phyloP scores from a whole-genome alignment of 2,797 vertebrate species.

The Danio kyathit region DNA sequence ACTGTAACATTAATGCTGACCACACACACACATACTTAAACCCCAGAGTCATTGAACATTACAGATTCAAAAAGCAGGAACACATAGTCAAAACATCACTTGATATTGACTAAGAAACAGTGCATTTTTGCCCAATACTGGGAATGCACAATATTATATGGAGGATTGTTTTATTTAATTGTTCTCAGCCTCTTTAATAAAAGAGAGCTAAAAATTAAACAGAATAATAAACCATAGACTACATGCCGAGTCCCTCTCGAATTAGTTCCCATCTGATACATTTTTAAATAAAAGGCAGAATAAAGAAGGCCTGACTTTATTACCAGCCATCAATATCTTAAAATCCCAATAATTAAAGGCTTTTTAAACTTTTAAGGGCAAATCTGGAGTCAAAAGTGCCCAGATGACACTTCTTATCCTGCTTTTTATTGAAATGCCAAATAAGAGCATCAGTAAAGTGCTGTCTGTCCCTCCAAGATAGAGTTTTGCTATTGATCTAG shows the following conservation, averaged over 20 bases:
- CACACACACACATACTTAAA: conserved; percentile 26
- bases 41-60: conserved; percentile 35
- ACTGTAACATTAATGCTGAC: conserved; percentile 30
- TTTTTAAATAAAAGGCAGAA: conserved; percentile 21
- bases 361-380: not conserved
- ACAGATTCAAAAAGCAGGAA: conserved; percentile 30
- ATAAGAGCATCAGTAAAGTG: not conserved
- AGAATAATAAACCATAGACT: conserved; percentile 1
- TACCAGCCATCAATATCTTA: conserved; percentile 4
- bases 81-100: not conserved
- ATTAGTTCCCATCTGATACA: not conserved
- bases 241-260: not conserved
- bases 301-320: not conserved
- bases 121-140: not conserved
- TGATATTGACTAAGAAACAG: not conserved
- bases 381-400: not conserved
- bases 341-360: not conserved
- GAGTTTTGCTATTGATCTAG: not conserved
- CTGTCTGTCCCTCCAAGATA: conserved; percentile 16
- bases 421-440: not conserved
- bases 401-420: not conserved
- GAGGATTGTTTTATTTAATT: not conserved
- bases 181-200: not conserved
- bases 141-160: not conserved
- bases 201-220: conserved; percentile 17